A percentile compares a stretch with the other conserved stretches of the same genome.
Evolutionary conservation across 2,797 vertebrate genomes (phyloP).

Genomic region (Galago senegalensis): DNA sequence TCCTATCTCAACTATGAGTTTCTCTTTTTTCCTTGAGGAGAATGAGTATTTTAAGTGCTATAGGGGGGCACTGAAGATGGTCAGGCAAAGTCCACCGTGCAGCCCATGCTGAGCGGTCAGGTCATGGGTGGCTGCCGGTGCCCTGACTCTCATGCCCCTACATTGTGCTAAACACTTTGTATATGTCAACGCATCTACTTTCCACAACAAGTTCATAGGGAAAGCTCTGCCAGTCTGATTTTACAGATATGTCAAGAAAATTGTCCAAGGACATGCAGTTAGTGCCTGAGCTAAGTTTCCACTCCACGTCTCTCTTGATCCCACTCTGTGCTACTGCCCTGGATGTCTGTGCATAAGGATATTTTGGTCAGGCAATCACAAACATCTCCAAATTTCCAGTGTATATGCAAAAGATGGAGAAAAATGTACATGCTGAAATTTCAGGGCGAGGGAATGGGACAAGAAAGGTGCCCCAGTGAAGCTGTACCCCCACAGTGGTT

Average conservation of each 20-base stretch:
- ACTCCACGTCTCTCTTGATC: background rate
- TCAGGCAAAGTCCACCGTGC: background rate
- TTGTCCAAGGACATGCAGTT: background rate
- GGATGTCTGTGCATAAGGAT: background rate
- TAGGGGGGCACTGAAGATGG: background rate
- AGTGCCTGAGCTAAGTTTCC: background rate
- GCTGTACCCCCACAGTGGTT: background rate
- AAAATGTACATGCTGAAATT: background rate
- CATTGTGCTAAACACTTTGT: background rate
- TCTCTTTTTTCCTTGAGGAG: background rate
- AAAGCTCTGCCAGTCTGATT: background rate
- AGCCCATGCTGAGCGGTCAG: background rate
- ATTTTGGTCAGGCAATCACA: slow-evolving; percentile 3
- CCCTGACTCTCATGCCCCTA: background rate
- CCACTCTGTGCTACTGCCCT: background rate
- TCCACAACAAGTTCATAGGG: background rate
- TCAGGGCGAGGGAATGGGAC: background rate
- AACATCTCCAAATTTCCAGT: background rate
- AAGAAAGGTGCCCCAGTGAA: background rate
- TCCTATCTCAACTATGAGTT: background rate
- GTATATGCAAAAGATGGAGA: background rate
- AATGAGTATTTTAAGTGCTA: background rate
- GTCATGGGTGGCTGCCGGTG: background rate
- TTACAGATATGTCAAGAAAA: background rate
- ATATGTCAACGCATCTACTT: background rate